Conservation (phyloP, 1,140 invertebrate genomes). For the Pseudachorutes palmiensis region DNA sequence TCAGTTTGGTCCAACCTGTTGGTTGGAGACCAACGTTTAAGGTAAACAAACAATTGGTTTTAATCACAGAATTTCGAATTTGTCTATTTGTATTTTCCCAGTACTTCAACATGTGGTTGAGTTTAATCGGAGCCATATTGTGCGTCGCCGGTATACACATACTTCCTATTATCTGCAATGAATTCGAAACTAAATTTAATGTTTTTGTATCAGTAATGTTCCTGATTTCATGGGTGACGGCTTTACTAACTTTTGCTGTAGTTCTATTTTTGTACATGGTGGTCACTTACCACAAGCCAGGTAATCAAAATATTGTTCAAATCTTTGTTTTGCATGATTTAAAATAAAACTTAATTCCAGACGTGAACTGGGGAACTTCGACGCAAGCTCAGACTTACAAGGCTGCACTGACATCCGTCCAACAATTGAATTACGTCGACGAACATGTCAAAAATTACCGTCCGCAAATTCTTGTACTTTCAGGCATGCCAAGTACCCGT, state of each 20-base stretch:
- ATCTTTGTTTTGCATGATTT: conserved; percentile 39
- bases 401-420: conserved; percentile 47
- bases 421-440: conserved; percentile 47
- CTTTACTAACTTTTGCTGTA: conserved; percentile 50
- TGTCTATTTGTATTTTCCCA: conserved; percentile 40
- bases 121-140: conserved; percentile 36
- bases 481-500: conserved; percentile 46
- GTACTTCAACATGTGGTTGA: conserved; percentile 51
- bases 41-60: conserved; percentile 43
- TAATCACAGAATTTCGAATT: background rate
- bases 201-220: conserved; percentile 47
- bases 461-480: conserved; percentile 52
- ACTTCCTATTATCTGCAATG: too few relatives aligned
- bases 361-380: conserved; percentile 58
- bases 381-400: conserved; percentile 54
- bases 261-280: conserved; percentile 49
- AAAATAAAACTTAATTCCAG: conserved; percentile 41
- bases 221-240: conserved; percentile 51
- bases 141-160: conserved; percentile 13
- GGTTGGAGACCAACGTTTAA: conserved; percentile 45
- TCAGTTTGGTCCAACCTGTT: conserved; percentile 55
- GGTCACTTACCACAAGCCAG: conserved; percentile 50
- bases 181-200: background rate
- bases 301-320: conserved; percentile 47
- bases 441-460: conserved; percentile 56